Conservation (phyloP, 2,797 vertebrate species). For the Aulostomus chinensis region DNA sequence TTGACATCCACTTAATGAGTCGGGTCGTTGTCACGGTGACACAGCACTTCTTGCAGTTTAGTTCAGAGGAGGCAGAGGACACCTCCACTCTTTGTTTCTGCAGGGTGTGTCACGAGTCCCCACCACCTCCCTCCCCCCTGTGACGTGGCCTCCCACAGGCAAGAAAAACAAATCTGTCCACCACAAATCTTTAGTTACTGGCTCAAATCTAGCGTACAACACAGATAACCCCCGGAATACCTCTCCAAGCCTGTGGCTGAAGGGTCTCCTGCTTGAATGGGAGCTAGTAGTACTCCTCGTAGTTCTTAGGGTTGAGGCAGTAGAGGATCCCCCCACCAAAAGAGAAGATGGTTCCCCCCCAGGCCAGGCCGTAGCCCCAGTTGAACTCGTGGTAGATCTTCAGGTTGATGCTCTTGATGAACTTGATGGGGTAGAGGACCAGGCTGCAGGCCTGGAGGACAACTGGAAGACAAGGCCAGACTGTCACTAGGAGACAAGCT, state of each 20-base stretch:
- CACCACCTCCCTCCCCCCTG: neutral
- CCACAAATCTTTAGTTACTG: constrained; percentile 7
- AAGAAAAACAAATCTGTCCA: constrained; percentile 15
- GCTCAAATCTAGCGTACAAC: constrained; percentile 8
- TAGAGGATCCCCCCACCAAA: constrained; percentile 97
- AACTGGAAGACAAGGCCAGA: constrained; percentile 77
- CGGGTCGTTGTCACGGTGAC: constrained; percentile 1
- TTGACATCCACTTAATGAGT: constrained; percentile 3
- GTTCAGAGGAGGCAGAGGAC: neutral
- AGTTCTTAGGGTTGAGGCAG: constrained; percentile 98
- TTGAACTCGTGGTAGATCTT: constrained; percentile 99
- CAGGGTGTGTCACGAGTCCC: constrained; percentile 17
- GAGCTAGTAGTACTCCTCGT: constrained; percentile 94
- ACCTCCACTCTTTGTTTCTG: constrained; percentile 4
- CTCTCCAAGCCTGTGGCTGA: neutral
- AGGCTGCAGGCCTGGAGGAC: constrained; percentile 96
- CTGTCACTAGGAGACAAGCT: neutral
- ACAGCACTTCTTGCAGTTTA: no score
- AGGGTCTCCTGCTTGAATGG: neutral
- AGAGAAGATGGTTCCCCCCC: constrained; percentile 98
- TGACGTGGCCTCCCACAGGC: no score
- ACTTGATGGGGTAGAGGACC: constrained; percentile 98
- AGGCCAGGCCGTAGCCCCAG: constrained; percentile 98
- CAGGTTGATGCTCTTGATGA: constrained; percentile 97
- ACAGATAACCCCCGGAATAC: constrained; percentile 1